Base-by-base conservation (phyloP, 2,888 invertebrate species). In the Ceriagrion tenellum region DNA sequence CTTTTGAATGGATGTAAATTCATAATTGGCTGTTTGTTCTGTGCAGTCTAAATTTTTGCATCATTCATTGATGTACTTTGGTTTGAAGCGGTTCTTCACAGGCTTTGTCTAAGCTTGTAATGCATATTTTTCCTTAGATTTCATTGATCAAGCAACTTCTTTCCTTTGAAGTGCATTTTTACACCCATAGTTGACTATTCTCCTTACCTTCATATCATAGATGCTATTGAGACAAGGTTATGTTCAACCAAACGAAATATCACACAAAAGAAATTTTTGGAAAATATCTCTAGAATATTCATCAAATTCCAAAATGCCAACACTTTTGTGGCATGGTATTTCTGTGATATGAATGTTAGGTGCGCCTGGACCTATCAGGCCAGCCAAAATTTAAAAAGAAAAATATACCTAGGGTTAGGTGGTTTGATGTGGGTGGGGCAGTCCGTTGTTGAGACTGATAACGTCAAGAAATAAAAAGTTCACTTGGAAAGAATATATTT, bases 321-420 rank as follows among this genome's bases (percentile, higher is more conserved):
- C 23, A 89, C n/a, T 89, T 89, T 12, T 89, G 89, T 26, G 55
- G n/a, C 47, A 89, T 55, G n/a, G 55, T n/a, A 89, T 55, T 55
- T 89, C 89, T 89, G 89, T 89, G 89, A 89, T 89, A 89, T 47
- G 47, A 89, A 89, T 89, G 47, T n/a, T n/a, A 55, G 47, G 47
- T 89, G 55, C 55, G 47, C 55, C 89, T 89, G 55, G n/a, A 89
- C 55, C 55, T 55, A 89, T 89, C 89, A 55, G 89, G n/a, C 89
- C 26, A 55, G 81, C 81, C 81, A 81, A 81, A 81, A 81, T 81
- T 81, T 35, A 81, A 81, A 81, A 81, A 23, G 81, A 35, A 81
- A 81, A 47, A 47, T 47, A 47, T 47, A 81, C 16, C 13, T 81
- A 81, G 81, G 81, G 35, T 81, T 81, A 81, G 81, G 16, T 30